phyloP scores from a whole-genome alignment of 2,113 vertebrate species.

The Philantomba maxwellii region DNA sequence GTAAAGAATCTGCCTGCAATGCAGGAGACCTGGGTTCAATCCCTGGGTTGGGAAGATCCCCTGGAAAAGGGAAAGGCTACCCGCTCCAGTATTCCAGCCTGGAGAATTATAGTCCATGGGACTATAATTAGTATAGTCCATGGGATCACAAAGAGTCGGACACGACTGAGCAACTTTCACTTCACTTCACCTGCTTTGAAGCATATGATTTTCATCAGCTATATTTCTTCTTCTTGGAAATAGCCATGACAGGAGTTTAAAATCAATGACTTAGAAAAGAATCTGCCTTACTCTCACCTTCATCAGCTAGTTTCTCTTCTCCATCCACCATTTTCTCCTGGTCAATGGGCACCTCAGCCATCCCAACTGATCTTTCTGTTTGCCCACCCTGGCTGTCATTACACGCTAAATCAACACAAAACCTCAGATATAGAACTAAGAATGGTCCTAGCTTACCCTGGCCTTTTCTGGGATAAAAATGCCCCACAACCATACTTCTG shows the following conservation, averaged over 20 bases:
- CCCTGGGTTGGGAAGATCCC: neutral
- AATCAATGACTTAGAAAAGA: neutral
- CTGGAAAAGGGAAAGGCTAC: neutral
- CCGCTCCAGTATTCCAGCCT: neutral
- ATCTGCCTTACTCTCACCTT: neutral
- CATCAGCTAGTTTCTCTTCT: neutral
- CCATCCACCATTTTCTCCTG: neutral
- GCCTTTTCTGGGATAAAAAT: neutral
- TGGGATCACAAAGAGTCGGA: neutral
- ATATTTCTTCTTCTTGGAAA: slow-evolving; percentile 2
- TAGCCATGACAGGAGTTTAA: neutral
- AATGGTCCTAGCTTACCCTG: neutral
- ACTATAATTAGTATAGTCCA: too few species aligned
- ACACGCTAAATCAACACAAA: neutral
- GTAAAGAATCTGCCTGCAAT: neutral
- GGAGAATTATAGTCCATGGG: neutral
- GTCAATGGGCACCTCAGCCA: neutral
- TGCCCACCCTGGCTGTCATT: neutral
- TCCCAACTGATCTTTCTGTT: neutral
- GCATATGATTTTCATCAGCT: neutral
- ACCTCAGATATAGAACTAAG: neutral
- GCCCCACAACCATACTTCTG: neutral
- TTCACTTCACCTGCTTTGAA: neutral
- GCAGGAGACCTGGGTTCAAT: neutral
- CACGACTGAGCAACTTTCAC: neutral